A percentile compares a stretch with the other conserved stretches of the same genome.
phyloP scores from a whole-genome alignment of 2,797 vertebrate genomes.

The Myotis myotis region DNA sequence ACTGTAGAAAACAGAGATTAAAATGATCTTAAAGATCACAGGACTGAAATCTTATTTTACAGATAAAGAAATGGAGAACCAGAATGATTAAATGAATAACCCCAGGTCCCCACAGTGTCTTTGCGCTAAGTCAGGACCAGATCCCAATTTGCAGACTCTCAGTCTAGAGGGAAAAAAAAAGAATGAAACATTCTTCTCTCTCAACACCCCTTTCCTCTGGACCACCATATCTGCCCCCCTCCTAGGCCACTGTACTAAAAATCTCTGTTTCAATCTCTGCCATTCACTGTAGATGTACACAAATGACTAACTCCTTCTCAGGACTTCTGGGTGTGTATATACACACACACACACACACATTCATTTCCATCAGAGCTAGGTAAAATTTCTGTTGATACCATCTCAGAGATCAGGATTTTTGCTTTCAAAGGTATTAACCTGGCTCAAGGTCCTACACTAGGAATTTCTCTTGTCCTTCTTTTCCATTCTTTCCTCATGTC shows the following conservation, averaged over 20 bases:
- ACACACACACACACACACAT: background rate
- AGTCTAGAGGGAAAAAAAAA: background rate
- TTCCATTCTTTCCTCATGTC: background rate
- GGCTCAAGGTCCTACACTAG: background rate
- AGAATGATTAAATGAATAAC: background rate
- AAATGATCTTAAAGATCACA: background rate
- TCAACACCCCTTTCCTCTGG: background rate
- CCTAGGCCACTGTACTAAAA: background rate
- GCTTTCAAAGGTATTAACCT: background rate
- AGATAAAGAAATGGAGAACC: background rate
- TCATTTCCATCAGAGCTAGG: background rate
- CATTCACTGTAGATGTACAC: background rate
- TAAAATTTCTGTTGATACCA: background rate
- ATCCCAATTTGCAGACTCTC: background rate
- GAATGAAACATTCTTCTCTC: background rate
- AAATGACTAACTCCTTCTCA: background rate
- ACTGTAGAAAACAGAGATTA: background rate
- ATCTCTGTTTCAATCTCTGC: background rate
- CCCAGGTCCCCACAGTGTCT: background rate
- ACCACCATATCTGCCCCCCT: background rate
- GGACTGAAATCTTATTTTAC: background rate
- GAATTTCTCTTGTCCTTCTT: background rate
- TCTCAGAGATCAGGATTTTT: background rate
- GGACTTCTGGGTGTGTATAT: background rate
- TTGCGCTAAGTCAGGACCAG: background rate